These are phyloP conservation scores for Phoenicopterus ruber DNA, from an alignment of 2,113 vertebrate genomes.

Conservation along the genomic window DNA sequence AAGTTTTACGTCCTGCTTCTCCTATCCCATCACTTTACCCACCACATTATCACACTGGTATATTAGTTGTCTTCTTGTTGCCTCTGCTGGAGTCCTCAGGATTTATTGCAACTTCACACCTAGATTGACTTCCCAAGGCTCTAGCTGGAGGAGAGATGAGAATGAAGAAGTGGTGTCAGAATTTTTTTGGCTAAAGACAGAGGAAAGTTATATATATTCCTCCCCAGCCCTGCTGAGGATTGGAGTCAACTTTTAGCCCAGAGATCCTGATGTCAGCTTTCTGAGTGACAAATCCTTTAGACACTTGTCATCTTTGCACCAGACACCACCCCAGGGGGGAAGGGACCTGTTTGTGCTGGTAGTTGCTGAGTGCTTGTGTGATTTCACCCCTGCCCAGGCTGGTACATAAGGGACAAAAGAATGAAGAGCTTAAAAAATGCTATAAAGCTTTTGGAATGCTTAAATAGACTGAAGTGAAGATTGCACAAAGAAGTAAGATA, in stretches of 20 bases:
- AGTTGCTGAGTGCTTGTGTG: not conserved
- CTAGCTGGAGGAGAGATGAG: not conserved
- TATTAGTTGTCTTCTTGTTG: not conserved
- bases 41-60: not conserved
- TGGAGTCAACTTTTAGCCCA: not conserved
- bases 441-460: not conserved
- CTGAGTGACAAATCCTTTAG: constrained; percentile 36
- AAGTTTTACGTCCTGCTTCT: not conserved
- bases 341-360: not conserved
- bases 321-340: not conserved
- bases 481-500: not conserved
- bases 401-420: not conserved
- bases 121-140: not conserved
- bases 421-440: not conserved
- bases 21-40: fast-evolving
- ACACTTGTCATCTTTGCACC: not conserved
- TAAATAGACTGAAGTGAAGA: not conserved
- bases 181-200: not conserved
- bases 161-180: not conserved
- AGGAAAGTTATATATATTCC: not conserved
- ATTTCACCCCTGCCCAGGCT: not conserved
- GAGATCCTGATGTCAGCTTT: not conserved
- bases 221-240: not conserved
- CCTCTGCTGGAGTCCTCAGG: not conserved
- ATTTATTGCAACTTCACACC: not conserved